Conservation (phyloP, 2,113 vertebrate species). For the Tylochromis polylepis region DNA sequence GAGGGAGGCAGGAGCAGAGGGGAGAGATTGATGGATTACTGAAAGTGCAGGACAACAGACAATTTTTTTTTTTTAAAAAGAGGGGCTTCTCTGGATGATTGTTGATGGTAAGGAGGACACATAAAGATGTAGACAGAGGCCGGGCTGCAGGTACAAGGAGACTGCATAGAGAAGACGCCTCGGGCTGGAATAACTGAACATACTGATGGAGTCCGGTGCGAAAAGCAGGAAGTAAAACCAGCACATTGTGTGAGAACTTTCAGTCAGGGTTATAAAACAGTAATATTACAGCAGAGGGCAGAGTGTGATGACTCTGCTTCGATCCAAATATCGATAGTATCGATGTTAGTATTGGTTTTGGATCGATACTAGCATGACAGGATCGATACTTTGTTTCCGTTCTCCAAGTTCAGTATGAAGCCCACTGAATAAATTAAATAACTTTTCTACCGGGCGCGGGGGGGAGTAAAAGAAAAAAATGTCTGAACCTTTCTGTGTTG, state of each 20-base stretch:
- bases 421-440: not conserved
- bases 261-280: not conserved
- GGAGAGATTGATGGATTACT: constrained; percentile 9
- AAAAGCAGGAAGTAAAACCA: not conserved
- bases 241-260: not conserved
- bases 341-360: not conserved
- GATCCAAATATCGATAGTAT: not conserved
- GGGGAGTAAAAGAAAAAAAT: too few species aligned
- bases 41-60: not conserved
- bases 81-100: not conserved
- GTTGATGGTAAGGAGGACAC: not conserved
- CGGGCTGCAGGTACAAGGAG: not conserved
- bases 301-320: not conserved
- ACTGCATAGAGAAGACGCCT: not conserved
- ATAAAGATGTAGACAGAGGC: not conserved
- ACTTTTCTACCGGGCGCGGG: too few species aligned
- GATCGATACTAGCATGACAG: not conserved
- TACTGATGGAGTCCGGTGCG: not conserved
- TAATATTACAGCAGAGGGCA: not conserved
- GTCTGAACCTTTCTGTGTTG: not conserved
- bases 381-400: not conserved
- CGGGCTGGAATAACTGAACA: not conserved
- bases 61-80: not conserved
- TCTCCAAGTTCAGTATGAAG: not conserved
- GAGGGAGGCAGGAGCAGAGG: not conserved